Base-by-base conservation (phyloP, 2,797 vertebrate species). In the Notoglanidium macrostoma region DNA sequence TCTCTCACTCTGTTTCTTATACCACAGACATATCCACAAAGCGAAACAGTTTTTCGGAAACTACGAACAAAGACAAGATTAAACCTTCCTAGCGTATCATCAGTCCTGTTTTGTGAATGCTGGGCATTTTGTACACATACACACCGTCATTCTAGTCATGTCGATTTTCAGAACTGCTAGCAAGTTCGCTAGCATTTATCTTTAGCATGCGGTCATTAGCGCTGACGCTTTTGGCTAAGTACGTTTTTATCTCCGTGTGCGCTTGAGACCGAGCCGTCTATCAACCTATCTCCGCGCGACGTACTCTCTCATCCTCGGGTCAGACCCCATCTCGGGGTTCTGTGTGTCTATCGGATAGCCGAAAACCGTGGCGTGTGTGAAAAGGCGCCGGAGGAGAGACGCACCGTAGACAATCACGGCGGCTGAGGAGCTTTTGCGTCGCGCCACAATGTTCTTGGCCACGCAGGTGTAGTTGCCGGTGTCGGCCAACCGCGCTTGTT, bases 401-500 rank as follows among this genome's bases (percentile, higher is more conserved):
- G 70, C 96, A 99, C 98, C 98, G 0, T 98, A 99, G 92, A 99
- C 97, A 0, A 96, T 96, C 93, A 99, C 95, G 0, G 97, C 96
- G 0, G 98, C 98, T 0, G 98, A 97, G 86, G 95, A 91, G 72
- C 98, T 99, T 92, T 97, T 98, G 88, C 98, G 97, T 8, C 98
- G 96, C 1, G 98, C 98, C 3, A 99, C 98, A 0, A 99, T 98
- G 95, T 99, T 99, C 94, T 99, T 99, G 92, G 98, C 98, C 93
- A 99, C 97, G 0, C 98, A 99, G 68, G 98, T 99, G 94, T 99
- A 99, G 96, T 99, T 99, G 94, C 97, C 98, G 0, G 98, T 99
- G 95, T 99, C 98, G 0, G 97, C 97, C 92, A 99, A 95, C 19
- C 98, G 97, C 63, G 98, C 97, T 91, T 98, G 97, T 90, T 96